Base-by-base conservation (phyloP, 2,113 vertebrate species). In the Strix aluco region DNA sequence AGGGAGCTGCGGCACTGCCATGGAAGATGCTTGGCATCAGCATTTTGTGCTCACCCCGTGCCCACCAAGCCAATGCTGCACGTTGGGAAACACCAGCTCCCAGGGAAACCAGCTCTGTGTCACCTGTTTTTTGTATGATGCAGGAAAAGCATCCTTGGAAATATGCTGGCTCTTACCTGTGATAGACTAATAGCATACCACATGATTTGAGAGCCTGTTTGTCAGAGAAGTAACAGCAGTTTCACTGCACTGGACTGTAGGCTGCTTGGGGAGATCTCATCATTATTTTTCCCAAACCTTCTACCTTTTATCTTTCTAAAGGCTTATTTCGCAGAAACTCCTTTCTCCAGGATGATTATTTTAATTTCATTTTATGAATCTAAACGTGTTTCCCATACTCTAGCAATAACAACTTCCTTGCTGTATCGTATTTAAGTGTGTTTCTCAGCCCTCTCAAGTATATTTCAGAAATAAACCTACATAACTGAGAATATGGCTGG, bases 41-140 rank as follows among this genome's bases (percentile, higher is more conserved):
- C 1, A 2, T 22, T 75, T 36, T 25, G 26, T 61, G 78, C 26
- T 59, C 6, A 13, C 5, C 47, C 23, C 3, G 0, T 42, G 38
- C 44, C 49, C 3, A 1, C 17, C 29, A 25, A 69, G 44, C 54
- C 69, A 46, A 8, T 1, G 15, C 67, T 52, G 22, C 21, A 5
- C 0, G 0, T 2, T 0, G 3, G 30, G 36, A 32, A 42, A 13
- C 1, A 6, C 42, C 7, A 3, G 20, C 61, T 82, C 42, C 59
- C 12, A 26, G 65, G 65, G 69, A 73, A 69, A 36, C 6, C 36
- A 34, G 27, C 30, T 87, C 19, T 22, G 13, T 55, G 22, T 20
- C 5, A 0, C 16, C 7, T 55, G 32, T 1, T 9, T 70, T 58
- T 42, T 42, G 11, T 26, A 6, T 7, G 78, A 46, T 69, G 61